These are phyloP conservation scores for Kryphioiulus occultus DNA, from an alignment of 2,888 invertebrate genomes.

Conservation along the genomic window DNA sequence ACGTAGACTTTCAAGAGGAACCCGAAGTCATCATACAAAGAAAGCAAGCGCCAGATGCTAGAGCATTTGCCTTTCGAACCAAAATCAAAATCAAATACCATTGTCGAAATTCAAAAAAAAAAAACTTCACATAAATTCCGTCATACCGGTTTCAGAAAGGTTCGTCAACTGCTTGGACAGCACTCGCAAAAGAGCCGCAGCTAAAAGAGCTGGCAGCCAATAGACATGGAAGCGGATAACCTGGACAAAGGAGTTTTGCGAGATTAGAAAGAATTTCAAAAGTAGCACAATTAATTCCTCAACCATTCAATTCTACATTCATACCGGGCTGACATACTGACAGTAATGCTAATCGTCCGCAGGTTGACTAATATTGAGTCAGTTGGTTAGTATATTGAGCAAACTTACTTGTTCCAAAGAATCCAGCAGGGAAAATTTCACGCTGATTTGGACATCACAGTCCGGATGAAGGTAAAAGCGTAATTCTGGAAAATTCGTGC, in stretches of 20 bases:
- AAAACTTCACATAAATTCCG: too few relatives aligned
- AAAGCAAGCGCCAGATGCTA: background rate
- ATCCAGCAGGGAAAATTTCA: slow-evolving; percentile 42
- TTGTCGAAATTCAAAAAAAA: too few relatives aligned
- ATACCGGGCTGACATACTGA: too few relatives aligned
- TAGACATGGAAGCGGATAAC: background rate
- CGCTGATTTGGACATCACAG: background rate
- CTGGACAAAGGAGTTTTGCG: background rate
- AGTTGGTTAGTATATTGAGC: too few relatives aligned
- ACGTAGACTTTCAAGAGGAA: background rate
- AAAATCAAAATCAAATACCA: too few relatives aligned
- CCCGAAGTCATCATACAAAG: background rate
- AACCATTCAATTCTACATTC: too few relatives aligned
- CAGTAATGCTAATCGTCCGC: too few relatives aligned
- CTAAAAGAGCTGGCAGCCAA: background rate
- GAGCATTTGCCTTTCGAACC: background rate
- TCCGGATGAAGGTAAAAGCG: slow-evolving; percentile 33
- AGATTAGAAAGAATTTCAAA: too few relatives aligned
- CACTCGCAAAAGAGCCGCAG: background rate
- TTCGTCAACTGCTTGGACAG: background rate
- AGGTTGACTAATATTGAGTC: too few relatives aligned
- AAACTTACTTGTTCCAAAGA: slow-evolving; percentile 43
- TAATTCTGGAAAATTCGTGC: background rate
- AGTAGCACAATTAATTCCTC: too few relatives aligned
- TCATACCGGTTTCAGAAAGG: background rate